Conservation (phyloP, 2,797 vertebrate genomes). For the Picus viridis region DNA sequence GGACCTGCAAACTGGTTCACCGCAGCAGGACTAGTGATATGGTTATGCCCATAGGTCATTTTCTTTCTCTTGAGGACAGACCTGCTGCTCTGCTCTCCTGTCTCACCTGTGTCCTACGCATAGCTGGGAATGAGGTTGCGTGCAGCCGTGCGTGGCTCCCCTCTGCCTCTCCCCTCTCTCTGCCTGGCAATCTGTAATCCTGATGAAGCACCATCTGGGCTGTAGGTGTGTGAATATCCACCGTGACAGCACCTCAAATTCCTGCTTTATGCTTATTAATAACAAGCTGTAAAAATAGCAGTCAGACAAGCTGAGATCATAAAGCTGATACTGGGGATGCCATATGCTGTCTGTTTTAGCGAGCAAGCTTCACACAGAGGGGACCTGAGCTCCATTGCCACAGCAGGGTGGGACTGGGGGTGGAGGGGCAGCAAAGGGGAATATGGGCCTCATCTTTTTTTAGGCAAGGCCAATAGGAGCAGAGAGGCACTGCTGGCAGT, state of each 20-base stretch:
- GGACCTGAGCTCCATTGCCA: neutral
- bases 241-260: slow-evolving; percentile 51
- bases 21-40: neutral
- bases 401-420: neutral
- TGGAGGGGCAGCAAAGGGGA: neutral
- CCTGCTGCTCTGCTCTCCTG: neutral
- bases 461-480: neutral
- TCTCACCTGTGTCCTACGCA: fast-evolving
- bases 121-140: neutral
- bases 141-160: fast-evolving
- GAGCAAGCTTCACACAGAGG: neutral
- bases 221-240: slow-evolving; percentile 54
- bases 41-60: fast-evolving
- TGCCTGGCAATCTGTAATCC: slow-evolving; percentile 26
- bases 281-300: slow-evolving; percentile 76
- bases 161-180: neutral
- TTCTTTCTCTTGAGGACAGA: neutral
- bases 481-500: neutral
- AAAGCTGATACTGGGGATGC: slow-evolving; percentile 26
- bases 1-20: neutral
- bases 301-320: slow-evolving; percentile 75
- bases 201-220: slow-evolving; percentile 61
- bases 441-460: neutral
- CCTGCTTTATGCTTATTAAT: slow-evolving; percentile 76
- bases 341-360: slow-evolving; percentile 50